Evolutionary conservation across 2,113 vertebrate species (phyloP).

Genomic region (Vulpes lagopus): DNA sequence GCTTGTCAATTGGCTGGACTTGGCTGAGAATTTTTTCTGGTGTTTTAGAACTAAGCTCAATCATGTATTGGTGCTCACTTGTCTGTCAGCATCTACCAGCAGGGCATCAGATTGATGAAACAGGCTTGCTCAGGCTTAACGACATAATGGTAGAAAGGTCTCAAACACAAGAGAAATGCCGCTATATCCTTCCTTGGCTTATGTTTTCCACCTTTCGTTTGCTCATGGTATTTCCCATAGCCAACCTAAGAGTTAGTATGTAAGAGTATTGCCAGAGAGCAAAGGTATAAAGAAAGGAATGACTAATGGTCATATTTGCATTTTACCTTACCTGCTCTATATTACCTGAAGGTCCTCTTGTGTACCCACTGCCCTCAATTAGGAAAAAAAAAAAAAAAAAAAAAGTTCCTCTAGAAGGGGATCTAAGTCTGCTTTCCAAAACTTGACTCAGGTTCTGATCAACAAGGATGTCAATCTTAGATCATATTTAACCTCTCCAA

Average conservation of each 20-base stretch:
- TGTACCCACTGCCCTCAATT: background rate
- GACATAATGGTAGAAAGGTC: background rate
- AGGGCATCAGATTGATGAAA: background rate
- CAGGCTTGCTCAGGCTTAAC: background rate
- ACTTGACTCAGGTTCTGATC: background rate
- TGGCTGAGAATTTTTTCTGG: background rate
- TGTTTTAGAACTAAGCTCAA: background rate
- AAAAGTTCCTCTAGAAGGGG: background rate
- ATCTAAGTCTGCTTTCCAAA: background rate
- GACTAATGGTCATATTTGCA: background rate
- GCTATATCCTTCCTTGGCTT: background rate
- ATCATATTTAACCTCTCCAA: background rate
- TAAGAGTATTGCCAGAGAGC: background rate
- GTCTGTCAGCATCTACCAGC: background rate
- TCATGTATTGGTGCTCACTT: background rate
- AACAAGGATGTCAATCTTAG: background rate
- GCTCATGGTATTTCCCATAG: background rate
- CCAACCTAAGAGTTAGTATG: background rate
- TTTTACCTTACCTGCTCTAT: background rate
- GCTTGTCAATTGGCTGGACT: background rate
- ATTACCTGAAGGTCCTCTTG: background rate
- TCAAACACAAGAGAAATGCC: background rate
- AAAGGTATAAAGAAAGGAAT: background rate
- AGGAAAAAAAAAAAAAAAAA: background rate
- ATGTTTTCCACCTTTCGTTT: background rate